Evolutionary conservation across 2,888 invertebrate species (phyloP).

Genomic region (Minunthozetes semirufus): DNA sequence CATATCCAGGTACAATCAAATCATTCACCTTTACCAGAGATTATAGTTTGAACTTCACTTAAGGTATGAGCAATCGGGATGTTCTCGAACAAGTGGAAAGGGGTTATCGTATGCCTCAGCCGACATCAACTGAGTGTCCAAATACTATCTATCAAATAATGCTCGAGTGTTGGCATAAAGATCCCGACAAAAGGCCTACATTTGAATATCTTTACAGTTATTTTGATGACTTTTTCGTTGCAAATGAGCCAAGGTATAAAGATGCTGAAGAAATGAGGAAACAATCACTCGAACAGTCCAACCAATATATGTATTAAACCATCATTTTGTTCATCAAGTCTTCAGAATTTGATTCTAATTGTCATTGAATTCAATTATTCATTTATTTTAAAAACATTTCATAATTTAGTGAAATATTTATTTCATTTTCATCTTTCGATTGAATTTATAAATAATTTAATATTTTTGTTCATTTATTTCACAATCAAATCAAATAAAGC

Average conservation of each 20-base stretch:
- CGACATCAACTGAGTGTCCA: slow-evolving; percentile 46
- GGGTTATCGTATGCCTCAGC: slow-evolving; percentile 49
- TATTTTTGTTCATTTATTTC: too few species aligned
- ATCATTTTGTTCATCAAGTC: too few species aligned
- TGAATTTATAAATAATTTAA: too few species aligned
- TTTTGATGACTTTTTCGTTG: slow-evolving; percentile 45
- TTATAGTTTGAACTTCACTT: background rate
- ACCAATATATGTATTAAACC: too few species aligned
- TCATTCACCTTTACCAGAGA: background rate
- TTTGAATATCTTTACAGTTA: slow-evolving; percentile 44
- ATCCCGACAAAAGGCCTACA: slow-evolving; percentile 35
- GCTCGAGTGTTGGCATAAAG: slow-evolving; percentile 36
- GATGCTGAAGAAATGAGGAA: slow-evolving; percentile 31
- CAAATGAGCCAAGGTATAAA: slow-evolving; percentile 37
- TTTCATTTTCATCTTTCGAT: too few species aligned
- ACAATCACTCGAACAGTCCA: background rate
- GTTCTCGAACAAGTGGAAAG: slow-evolving; percentile 46
- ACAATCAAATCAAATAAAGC: too few species aligned
- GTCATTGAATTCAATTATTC: too few species aligned
- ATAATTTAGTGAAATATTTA: too few species aligned
- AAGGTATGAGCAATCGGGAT: slow-evolving; percentile 52
- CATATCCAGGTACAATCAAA: slow-evolving; percentile 62
- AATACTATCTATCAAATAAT: slow-evolving; percentile 31
- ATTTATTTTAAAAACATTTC: too few species aligned
- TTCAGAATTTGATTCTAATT: too few species aligned